Conservation (phyloP, 1,140 invertebrate genomes). For the Musca domestica region DNA sequence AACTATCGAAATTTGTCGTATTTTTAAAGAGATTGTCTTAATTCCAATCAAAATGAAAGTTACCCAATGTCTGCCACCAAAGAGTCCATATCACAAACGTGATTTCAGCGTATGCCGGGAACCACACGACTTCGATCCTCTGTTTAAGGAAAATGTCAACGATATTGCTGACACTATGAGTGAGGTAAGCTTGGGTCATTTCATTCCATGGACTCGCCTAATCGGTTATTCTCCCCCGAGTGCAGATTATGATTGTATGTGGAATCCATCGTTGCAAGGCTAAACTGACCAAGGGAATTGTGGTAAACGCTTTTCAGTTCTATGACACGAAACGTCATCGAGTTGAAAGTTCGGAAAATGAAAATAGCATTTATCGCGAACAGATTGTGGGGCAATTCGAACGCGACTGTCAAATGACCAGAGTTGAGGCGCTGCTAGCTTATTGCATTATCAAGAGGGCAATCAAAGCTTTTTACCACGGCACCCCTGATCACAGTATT, state of each 20-base stretch:
- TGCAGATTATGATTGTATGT: slow-evolving; percentile 40
- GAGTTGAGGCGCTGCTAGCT: slow-evolving; percentile 41
- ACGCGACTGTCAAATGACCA: slow-evolving; percentile 35
- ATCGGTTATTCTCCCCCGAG: background rate
- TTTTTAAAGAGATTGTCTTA: too few relatives aligned
- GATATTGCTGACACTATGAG: slow-evolving; percentile 24
- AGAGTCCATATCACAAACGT: slow-evolving; percentile 7
- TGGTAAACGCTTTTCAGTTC: slow-evolving; percentile 34
- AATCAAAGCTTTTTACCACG: slow-evolving; percentile 42
- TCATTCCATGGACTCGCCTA: background rate
- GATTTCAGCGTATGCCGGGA: background rate
- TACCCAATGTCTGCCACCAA: background rate
- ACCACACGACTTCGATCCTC: background rate
- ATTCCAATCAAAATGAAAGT: too few relatives aligned
- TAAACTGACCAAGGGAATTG: slow-evolving; percentile 24
- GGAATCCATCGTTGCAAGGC: slow-evolving; percentile 38
- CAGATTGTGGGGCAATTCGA: slow-evolving; percentile 41
- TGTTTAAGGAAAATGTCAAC: slow-evolving; percentile 20
- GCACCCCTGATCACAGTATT: slow-evolving; percentile 25
- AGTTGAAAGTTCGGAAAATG: slow-evolving; percentile 33
- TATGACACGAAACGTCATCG: slow-evolving; percentile 36
- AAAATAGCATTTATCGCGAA: slow-evolving; percentile 40
- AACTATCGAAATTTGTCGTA: too few relatives aligned
- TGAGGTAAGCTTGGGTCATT: background rate
- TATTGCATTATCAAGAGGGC: slow-evolving; percentile 43